Evolutionary conservation across 1,140 invertebrate species (phyloP).

Genomic region (Vanessa atalanta): DNA sequence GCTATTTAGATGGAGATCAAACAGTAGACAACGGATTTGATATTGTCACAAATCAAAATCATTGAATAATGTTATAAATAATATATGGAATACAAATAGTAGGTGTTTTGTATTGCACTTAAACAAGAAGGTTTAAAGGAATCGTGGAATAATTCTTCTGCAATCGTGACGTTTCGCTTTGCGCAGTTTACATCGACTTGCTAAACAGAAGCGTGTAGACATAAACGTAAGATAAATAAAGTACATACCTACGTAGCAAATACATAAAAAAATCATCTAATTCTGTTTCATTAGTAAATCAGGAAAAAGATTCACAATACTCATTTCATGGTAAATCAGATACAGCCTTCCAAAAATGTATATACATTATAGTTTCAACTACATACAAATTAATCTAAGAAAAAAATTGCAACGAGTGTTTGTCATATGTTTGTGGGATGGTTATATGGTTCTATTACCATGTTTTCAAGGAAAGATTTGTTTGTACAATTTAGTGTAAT

Average conservation of each 20-base stretch:
- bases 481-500: no score
- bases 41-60: not conserved
- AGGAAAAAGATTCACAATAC: no score
- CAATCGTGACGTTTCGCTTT: slow-evolving; percentile 9
- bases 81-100: not conserved
- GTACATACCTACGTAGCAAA: not conserved
- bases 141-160: slow-evolving; percentile 11
- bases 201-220: not conserved
- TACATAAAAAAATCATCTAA: no score
- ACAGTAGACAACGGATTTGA: not conserved
- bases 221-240: slow-evolving; percentile 1
- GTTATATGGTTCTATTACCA: no score
- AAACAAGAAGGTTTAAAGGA: not conserved
- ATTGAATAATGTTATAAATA: not conserved
- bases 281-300: no score
- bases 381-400: no score
- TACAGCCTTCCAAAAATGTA: no score
- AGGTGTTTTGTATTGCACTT: not conserved
- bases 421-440: no score
- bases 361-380: no score
- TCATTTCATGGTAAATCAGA: no score
- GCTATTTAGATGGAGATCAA: not conserved
- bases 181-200: slow-evolving; percentile 14
- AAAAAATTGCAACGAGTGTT: no score
- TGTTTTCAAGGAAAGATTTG: no score